phyloP scores from a whole-genome alignment of 2,113 vertebrate species.

The Rhabdomys dilectus region DNA sequence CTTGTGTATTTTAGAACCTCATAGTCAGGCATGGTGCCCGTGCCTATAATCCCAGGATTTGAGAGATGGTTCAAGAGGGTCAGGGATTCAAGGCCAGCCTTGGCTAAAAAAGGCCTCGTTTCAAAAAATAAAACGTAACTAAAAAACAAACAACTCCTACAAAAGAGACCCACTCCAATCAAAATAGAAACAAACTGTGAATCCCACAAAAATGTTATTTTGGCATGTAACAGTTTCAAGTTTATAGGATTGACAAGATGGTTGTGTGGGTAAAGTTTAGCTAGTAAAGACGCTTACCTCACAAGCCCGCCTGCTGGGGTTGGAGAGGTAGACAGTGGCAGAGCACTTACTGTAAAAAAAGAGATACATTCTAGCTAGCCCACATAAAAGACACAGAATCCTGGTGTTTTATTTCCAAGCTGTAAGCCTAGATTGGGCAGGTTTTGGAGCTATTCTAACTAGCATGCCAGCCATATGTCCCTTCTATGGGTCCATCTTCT shows the following conservation, averaged over 20 bases:
- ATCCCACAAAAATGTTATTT: constrained; percentile 11
- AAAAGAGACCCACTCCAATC: background rate
- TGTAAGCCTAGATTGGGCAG: too few relatives aligned
- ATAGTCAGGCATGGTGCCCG: too few relatives aligned
- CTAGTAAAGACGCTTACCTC: background rate
- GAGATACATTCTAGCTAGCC: too few relatives aligned
- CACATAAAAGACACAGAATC: too few relatives aligned
- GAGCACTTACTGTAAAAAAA: background rate
- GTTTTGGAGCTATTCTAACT: too few relatives aligned
- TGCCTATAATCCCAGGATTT: background rate
- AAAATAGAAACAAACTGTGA: background rate
- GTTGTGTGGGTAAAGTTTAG: background rate
- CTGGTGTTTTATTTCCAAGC: too few relatives aligned
- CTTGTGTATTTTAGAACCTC: background rate
- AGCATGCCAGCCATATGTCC: too few relatives aligned
- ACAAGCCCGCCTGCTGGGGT: background rate
- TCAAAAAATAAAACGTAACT: background rate
- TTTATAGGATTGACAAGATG: background rate
- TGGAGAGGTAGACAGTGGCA: too few relatives aligned
- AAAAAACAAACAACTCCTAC: background rate
- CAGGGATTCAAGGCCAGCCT: background rate
- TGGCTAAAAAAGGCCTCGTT: background rate
- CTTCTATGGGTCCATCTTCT: too few relatives aligned
- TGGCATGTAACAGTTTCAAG: background rate
- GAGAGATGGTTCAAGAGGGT: background rate